Evolutionary conservation across 2,888 invertebrate species (phyloP), one percentile per base, ranked within the genome.

Genomic region (Coenonympha arcania): DNA sequence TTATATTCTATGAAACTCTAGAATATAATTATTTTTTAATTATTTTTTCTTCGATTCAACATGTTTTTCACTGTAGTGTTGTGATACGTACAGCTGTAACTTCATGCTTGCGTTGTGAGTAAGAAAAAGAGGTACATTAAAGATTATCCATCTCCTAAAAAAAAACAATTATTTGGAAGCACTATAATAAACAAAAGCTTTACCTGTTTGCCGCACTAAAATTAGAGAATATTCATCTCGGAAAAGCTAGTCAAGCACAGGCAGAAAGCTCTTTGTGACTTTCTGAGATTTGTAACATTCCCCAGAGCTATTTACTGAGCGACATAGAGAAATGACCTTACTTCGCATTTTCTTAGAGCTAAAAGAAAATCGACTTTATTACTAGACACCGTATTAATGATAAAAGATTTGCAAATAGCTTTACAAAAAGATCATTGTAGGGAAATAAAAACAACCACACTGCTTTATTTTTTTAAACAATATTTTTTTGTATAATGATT

Each of bases 281-380:
- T 66, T 67, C 69, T 65, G 66, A 72, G 71, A 75, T 73, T 73
- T 69, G 66, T 70, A 68, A 70, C 71, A 71, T 75, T 68, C 69
- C 75, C 68, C 62, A 55, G 65, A 69, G 76, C 73, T 76, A 75
- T 79, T 79, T 78, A 76, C 71, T 68, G 60, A 66, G 66, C 69
- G 75, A 77, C 76, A 72, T 65, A 69, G 73, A 75, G 71, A 76
- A 73, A 76, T 76, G 65, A 70, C 68, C 63, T 62, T 61, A 61
- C 57, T 69, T 71, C 68, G 72, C 76, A 70, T 75, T 76, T 74
- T 65, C 64, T 66, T 66, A 60, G 61, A 65, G 65, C 69, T 71
- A 69, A 65, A 62, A 67, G 58, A 50, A 50, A 34, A 34, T 39
- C 46, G 16, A 39, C 28, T 37, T 19, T 46, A 37, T 28, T 19